These are phyloP conservation scores for Pharmacophagus antenor DNA, from an alignment of 2,888 invertebrate genomes.

Conservation along the genomic window DNA sequence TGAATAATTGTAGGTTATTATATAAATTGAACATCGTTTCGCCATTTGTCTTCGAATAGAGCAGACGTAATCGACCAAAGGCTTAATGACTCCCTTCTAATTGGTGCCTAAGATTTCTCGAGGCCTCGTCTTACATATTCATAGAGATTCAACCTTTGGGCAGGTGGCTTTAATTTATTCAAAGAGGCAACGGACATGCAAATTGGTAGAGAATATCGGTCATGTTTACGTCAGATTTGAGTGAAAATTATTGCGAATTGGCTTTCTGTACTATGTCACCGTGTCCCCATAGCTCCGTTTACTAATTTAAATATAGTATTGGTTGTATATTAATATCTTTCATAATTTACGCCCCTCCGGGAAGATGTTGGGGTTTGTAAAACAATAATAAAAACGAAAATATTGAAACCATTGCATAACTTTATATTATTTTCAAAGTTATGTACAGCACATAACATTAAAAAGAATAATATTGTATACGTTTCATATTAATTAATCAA, in stretches of 20 bases:
- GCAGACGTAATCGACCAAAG: slow-evolving; percentile 66
- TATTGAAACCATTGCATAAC: too few species aligned
- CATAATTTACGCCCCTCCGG: slow-evolving; percentile 21
- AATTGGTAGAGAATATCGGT: slow-evolving; percentile 77
- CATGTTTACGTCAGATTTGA: slow-evolving; percentile 78
- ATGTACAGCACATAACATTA: background rate
- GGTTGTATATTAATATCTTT: slow-evolving; percentile 26
- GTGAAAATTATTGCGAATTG: slow-evolving; percentile 75
- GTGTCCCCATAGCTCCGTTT: slow-evolving; percentile 34
- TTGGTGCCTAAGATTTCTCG: slow-evolving; percentile 77
- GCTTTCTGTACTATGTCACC: slow-evolving; percentile 46
- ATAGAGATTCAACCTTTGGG: slow-evolving; percentile 66
- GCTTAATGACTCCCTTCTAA: slow-evolving; percentile 73
- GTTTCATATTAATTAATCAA: background rate
- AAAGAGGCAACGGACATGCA: slow-evolving; percentile 75
- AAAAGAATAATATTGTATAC: background rate
- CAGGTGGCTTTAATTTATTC: slow-evolving; percentile 77
- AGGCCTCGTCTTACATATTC: slow-evolving; percentile 80
- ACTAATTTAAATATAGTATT: slow-evolving; percentile 31
- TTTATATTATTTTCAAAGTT: too few species aligned
- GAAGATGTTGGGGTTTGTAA: background rate
- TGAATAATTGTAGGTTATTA: slow-evolving; percentile 1
- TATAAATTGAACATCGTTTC: slow-evolving; percentile 35
- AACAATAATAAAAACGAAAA: background rate
- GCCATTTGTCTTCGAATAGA: slow-evolving; percentile 45